phyloP scores from a whole-genome alignment of 1,140 invertebrate genomes.

The Babylonia areolata region DNA sequence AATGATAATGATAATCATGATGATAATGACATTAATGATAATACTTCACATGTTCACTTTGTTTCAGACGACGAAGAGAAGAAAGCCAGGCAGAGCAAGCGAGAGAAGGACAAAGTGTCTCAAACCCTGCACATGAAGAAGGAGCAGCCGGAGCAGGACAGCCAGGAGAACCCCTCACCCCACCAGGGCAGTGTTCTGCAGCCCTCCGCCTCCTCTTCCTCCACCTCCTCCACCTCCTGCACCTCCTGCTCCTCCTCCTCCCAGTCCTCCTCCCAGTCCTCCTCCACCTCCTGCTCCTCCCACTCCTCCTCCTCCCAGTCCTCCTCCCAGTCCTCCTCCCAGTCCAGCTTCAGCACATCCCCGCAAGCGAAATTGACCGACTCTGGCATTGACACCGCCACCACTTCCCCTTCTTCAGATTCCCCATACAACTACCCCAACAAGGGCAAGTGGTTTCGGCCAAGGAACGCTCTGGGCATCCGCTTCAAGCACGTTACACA shows the following conservation, averaged over 20 bases:
- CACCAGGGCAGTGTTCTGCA: not conserved
- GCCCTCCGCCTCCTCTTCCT: not conserved
- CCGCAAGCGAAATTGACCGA: no score
- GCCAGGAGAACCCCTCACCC: not conserved
- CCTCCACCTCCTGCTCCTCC: not conserved
- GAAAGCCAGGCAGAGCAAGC: slow-evolving; percentile 16
- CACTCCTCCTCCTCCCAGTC: not conserved
- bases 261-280: not conserved
- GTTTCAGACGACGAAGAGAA: slow-evolving; percentile 11
- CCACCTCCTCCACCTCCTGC: not conserved
- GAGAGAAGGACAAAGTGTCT: not conserved
- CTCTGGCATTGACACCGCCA: not conserved
- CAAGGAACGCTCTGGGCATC: not conserved
- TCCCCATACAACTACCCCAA: not conserved
- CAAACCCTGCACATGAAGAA: not conserved
- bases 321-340: not conserved
- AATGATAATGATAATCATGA: no score
- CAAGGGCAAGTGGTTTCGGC: slow-evolving; percentile 21
- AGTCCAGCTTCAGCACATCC: no score
- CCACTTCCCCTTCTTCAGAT: not conserved
- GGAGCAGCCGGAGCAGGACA: not conserved
- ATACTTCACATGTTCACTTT: no score
- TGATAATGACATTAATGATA: no score
- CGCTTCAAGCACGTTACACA: slow-evolving; percentile 29
- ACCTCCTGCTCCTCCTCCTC: not conserved